Conservation (phyloP, 2,888 invertebrate species). For the Meiosimyza platycephala region DNA sequence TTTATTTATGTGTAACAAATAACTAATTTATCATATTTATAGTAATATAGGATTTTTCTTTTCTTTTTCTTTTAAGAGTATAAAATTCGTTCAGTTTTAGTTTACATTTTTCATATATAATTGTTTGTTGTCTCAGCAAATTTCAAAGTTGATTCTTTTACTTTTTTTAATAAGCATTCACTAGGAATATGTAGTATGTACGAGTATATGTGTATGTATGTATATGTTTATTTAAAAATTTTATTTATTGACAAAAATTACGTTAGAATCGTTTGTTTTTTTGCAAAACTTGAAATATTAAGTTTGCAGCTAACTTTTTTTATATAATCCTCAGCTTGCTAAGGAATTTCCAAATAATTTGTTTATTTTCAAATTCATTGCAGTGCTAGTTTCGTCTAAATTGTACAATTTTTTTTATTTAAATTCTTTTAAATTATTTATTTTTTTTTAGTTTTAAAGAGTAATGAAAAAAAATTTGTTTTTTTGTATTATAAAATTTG, state of each 20-base stretch:
- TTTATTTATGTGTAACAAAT: constrained; percentile 22
- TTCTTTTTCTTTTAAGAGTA: constrained; percentile 34
- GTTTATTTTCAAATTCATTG: not conserved
- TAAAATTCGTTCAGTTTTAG: constrained; percentile 45
- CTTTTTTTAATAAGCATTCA: constrained; percentile 19
- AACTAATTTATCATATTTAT: constrained; percentile 25
- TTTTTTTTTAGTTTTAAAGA: not conserved
- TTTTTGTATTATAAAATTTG: constrained; percentile 14
- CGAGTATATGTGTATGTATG: too few relatives aligned
- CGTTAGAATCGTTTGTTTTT: constrained; percentile 1
- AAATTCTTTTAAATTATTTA: too few relatives aligned
- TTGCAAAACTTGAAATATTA: constrained; percentile 7
- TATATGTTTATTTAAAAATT: not conserved
- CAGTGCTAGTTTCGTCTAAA: not conserved
- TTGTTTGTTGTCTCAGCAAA: constrained; percentile 43
- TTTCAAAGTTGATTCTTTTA: constrained; percentile 21
- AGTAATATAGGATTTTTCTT: constrained; percentile 27
- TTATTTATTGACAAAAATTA: constrained; percentile 24
- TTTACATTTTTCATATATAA: constrained; percentile 43
- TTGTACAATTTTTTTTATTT: not conserved
- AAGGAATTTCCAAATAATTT: not conserved
- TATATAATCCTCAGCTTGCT: not conserved
- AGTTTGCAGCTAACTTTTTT: constrained; percentile 1
- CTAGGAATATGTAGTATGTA: constrained; percentile 20
- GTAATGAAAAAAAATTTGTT: not conserved